Percentiles rank a stretch among this genome's conserved stretches.
phyloP scores from a whole-genome alignment of 2,888 invertebrate genomes.

The Lycocerus yunnanus region DNA sequence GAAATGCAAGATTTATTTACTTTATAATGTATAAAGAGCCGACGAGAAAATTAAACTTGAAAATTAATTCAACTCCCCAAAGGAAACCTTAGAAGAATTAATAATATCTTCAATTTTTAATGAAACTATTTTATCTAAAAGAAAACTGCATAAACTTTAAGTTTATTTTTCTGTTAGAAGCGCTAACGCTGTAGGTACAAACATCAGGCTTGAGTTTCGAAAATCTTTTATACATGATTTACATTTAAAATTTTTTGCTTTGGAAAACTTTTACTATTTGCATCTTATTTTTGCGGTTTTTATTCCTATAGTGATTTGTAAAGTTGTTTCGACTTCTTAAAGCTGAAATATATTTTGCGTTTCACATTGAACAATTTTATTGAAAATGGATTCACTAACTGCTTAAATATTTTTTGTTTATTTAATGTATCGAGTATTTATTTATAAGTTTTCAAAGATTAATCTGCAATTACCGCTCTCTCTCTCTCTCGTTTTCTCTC shows the following conservation, averaged over 20 bases:
- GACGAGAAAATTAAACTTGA: not conserved
- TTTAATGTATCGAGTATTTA: not conserved
- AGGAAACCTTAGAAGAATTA: not conserved
- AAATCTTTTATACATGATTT: slow-evolving; percentile 38
- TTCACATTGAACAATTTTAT: not conserved
- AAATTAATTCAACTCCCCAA: not conserved
- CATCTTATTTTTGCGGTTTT: slow-evolving; percentile 32
- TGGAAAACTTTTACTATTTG: slow-evolving; percentile 39
- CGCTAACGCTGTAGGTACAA: not conserved
- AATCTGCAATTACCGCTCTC: not conserved
- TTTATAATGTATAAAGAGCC: not conserved
- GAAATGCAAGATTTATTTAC: not conserved
- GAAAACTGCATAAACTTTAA: not conserved
- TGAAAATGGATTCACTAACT: not conserved
- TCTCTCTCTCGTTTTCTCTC: not conserved
- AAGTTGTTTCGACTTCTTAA: slow-evolving; percentile 33
- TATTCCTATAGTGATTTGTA: not conserved
- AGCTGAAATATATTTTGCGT: slow-evolving; percentile 27
- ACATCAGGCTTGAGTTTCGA: not conserved
- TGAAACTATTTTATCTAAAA: not conserved
- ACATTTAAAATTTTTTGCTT: slow-evolving; percentile 39
- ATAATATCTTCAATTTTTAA: not conserved
- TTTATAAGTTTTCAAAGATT: not conserved
- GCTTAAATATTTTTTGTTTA: not conserved
- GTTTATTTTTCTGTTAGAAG: not conserved